phyloP scores from a whole-genome alignment of 1,140 invertebrate genomes.

The Drosophila kepulauana region DNA sequence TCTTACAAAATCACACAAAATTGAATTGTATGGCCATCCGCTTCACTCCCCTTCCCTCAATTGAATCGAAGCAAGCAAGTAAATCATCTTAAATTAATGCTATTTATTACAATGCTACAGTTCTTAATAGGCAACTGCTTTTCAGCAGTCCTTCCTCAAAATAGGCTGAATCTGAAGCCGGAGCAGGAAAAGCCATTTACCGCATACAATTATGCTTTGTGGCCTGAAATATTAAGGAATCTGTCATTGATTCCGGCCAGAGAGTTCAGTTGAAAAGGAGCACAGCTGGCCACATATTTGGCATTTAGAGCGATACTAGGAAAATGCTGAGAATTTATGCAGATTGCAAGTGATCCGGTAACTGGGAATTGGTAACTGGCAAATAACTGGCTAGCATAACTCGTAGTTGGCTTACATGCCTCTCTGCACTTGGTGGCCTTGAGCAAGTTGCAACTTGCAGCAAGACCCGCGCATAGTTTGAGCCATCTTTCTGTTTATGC shows the following conservation, averaged over 20 bases:
- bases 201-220: constrained; percentile 10
- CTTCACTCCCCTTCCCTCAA: not conserved
- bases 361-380: not conserved
- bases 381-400: not conserved
- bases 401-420: not conserved
- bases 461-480: not conserved
- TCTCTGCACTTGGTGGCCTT: constrained; percentile 4
- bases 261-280: constrained; percentile 2
- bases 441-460: constrained; percentile 5
- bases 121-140: not conserved
- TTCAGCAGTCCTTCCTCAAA: not conserved
- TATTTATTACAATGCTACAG: constrained; percentile 28
- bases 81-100: constrained; percentile 38
- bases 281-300: constrained; percentile 6
- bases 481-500: not conserved
- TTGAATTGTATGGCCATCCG: constrained; percentile 16
- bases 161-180: not conserved
- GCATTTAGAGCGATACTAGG: not conserved
- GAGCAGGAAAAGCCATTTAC: not conserved
- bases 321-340: not conserved
- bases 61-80: constrained; percentile 6
- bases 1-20: constrained; percentile 25
- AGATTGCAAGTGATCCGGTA: constrained; percentile 3
- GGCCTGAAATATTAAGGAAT: constrained; percentile 1
- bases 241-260: constrained; percentile 14